Evolutionary conservation across 2,888 invertebrate species (phyloP).

Genomic region (Pachliopta kotzebuea): DNA sequence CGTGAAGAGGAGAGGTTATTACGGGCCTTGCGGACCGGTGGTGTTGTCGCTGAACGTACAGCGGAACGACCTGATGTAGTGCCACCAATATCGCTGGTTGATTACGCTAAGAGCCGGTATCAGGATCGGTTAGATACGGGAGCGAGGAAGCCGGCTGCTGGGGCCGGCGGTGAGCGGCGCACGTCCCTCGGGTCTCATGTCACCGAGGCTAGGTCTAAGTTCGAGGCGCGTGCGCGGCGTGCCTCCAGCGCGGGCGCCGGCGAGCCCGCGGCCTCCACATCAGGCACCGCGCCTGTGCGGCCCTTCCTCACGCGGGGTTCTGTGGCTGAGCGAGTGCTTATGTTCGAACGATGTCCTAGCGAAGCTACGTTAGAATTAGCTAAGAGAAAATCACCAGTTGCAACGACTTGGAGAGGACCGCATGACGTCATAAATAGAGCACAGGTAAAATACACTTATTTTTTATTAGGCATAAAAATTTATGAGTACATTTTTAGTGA

Average conservation of each 20-base stretch:
- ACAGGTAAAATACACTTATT: constrained; percentile 57
- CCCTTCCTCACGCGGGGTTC: constrained; percentile 94
- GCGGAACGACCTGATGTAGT: constrained; percentile 73
- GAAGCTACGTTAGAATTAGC: constrained; percentile 84
- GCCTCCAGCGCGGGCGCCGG: constrained; percentile 69
- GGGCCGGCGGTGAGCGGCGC: constrained; percentile 67
- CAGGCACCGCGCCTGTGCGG: constrained; percentile 82
- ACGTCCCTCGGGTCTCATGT: constrained; percentile 74
- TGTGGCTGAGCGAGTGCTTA: constrained; percentile 93
- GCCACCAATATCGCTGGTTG: constrained; percentile 80
- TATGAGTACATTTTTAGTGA: too few species aligned
- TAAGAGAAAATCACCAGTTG: constrained; percentile 81
- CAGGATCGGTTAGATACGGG: constrained; percentile 80
- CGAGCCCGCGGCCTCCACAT: constrained; percentile 56
- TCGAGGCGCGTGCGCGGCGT: constrained; percentile 74
- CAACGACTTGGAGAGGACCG: constrained; percentile 79
- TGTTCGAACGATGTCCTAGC: constrained; percentile 94
- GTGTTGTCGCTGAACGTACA: constrained; percentile 70
- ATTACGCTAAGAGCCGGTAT: constrained; percentile 84
- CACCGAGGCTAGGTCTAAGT: constrained; percentile 74
- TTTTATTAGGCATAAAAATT: not conserved
- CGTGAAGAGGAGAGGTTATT: constrained; percentile 89
- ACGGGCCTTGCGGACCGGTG: constrained; percentile 88
- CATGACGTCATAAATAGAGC: constrained; percentile 78
- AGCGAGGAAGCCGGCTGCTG: constrained; percentile 67